A percentile compares a stretch with the other conserved stretches of the same genome.
phyloP scores from a whole-genome alignment of 1,140 invertebrate species.

The Pseudachorutes palmiensis region DNA sequence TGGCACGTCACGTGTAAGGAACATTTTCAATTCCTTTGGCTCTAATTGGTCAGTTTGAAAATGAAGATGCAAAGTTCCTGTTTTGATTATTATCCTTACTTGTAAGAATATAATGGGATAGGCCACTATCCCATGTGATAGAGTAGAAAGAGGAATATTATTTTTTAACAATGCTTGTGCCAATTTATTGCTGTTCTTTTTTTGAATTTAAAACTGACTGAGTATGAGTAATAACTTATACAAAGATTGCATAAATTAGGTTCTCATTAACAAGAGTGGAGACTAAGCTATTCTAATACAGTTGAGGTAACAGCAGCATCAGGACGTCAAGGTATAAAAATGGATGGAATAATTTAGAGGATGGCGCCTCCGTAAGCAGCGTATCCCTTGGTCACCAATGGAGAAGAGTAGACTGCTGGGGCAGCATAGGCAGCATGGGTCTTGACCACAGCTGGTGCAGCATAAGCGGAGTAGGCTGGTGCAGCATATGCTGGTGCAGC shows the following conservation, averaged over 20 bases:
- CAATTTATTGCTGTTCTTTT: not conserved
- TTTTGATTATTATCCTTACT: too few relatives aligned
- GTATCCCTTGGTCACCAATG: not conserved
- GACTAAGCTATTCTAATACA: not conserved
- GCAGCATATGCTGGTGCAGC: not conserved
- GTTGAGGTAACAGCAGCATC: not conserved
- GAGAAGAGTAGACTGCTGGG: not conserved
- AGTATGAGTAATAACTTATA: not conserved
- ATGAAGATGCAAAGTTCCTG: too few relatives aligned
- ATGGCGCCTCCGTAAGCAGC: slow-evolving; percentile 4
- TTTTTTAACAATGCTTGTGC: too few relatives aligned
- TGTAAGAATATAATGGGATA: too few relatives aligned
- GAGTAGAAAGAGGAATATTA: too few relatives aligned
- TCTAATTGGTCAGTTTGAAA: too few relatives aligned
- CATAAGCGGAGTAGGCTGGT: not conserved
- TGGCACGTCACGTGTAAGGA: too few relatives aligned
- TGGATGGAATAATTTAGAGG: slow-evolving; percentile 6
- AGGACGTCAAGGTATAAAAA: not conserved
- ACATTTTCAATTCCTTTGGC: too few relatives aligned
- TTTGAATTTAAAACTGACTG: not conserved
- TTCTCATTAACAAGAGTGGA: not conserved
- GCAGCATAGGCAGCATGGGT: not conserved
- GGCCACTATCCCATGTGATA: too few relatives aligned
- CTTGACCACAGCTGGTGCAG: not conserved
- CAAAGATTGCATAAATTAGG: not conserved